Base-by-base conservation (phyloP, 2,797 vertebrate species). In the Mormyrops boulengeri region DNA sequence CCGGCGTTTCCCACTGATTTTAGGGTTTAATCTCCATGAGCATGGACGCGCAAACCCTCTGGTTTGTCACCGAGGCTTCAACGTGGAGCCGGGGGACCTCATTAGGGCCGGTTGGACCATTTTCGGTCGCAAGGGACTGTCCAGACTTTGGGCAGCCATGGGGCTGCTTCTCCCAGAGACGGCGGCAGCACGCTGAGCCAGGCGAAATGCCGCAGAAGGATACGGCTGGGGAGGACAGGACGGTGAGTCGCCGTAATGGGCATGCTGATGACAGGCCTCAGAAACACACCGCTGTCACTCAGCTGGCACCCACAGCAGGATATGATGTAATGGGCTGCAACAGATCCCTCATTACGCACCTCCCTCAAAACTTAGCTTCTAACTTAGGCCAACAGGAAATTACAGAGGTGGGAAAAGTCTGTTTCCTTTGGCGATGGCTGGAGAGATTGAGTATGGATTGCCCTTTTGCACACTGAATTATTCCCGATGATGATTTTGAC, bases 51-150 rank as follows among this genome's bases (percentile, higher is more conserved):
- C 85, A 57, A n/a, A 38, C 44, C 60, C 62, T 86, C 66, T n/a
- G 49, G 60, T 57, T 69, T 50, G 90, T 87, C 92, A 90, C 91
- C 88, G 57, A 91, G 49, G 66, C 89, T 19, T 60, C 82, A 80
- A 60, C 60, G 86, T 57, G 9, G 92, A 89, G 90, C 85, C 94
- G 86, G 90, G 95, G 94, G 95, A 95, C 92, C 94, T 95, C 94
- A 95, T 95, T 95, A 95, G 92, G 89, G 88, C 88, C 55, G 69
- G 49, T 49, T 26, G 85, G 86, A 87, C 77, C 47, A 69, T 89
- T 77, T 50, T 17, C 7, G 34, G 89, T 89, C 90, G 80, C 90
- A 26, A 84, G 89, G 88, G 89, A 87, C 88, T 55, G 38, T 4
- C 26, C 19, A 90, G 89, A 55, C 38, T 26, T 85, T 38, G 47